Base-by-base conservation (phyloP, 2,888 invertebrate genomes). In the Pammene aurita region DNA sequence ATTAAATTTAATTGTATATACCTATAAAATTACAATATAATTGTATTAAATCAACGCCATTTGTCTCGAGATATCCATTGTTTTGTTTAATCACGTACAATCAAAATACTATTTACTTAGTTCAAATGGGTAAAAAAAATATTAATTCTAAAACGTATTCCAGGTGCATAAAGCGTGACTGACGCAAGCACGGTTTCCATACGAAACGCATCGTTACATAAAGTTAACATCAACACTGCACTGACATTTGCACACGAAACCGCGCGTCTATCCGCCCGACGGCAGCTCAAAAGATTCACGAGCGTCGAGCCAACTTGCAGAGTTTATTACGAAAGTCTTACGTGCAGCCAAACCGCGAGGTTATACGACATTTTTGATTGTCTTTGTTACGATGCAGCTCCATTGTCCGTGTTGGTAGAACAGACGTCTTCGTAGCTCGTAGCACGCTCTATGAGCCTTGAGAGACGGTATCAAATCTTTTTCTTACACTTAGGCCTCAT, bases 271-370 rank as follows among this genome's bases (percentile, higher is more conserved):
- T 83, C 84, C 78, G 76, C 79, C 76, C 81, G 81, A 82, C 75
- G 80, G 78, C 80, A 86, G 82, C 84, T 87, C 85, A 85, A 87
- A 87, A 85, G 87, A 82, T 84, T 77, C 78, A 79, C 77, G 74
- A 79, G 77, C 80, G 77, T 79, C 67, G 79, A 80, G 81, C 83
- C 81, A 7, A 9, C 38, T 38, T 9, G 38, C 38, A 1, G 38
- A 6, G 44, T 14, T 44, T 2, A 14, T 42, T 44, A 26, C 10
- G 16, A 26, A 60, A n/a, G 62, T 18, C 41, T 18, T 62, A 62
- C 38, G 18, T 62, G 52, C 62, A 52, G 42, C 6, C 2, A n/a
- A 52, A n/a, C 50, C 26, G 41, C 10, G 18, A 52, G 50, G 41
- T 10, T 41, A 41, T 62, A 50, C 41, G 62, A 26, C 62, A 26